Conservation (phyloP, 2,113 vertebrate genomes). For the Xenopus tropicalis region DNA sequence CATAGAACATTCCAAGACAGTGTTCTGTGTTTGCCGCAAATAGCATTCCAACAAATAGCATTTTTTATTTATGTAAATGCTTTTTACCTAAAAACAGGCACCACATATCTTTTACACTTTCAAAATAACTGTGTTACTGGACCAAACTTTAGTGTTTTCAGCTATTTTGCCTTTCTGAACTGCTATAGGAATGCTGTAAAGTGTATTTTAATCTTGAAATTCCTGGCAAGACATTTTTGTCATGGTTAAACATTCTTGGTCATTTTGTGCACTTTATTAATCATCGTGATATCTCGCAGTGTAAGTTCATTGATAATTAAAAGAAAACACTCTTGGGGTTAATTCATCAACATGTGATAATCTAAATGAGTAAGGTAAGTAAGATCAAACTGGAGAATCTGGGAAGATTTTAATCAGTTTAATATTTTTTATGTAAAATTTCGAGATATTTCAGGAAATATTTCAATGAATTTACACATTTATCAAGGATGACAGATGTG, state of each 20-base stretch:
- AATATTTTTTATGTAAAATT: too few relatives aligned
- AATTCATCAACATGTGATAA: constrained; percentile 50
- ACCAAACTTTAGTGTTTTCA: constrained; percentile 74
- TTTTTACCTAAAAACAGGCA: constrained; percentile 5
- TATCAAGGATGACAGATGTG: too few relatives aligned
- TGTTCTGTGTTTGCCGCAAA: background rate
- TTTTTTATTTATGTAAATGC: background rate
- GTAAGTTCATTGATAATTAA: constrained; percentile 89
- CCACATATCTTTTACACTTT: constrained; percentile 18
- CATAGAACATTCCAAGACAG: background rate
- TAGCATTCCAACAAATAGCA: background rate
- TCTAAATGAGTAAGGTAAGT: too few relatives aligned
- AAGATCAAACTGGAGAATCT: too few relatives aligned
- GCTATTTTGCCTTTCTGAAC: constrained; percentile 74
- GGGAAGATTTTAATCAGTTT: too few relatives aligned
- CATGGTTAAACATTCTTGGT: constrained; percentile 73
- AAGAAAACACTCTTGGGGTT: constrained; percentile 73
- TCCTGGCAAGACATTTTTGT: constrained; percentile 82
- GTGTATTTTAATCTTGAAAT: constrained; percentile 77
- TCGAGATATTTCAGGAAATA: too few relatives aligned
- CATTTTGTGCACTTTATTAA: constrained; percentile 90
- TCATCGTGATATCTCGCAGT: constrained; percentile 90
- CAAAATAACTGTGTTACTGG: constrained; percentile 64
- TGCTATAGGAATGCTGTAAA: constrained; percentile 77
- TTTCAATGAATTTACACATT: too few relatives aligned